Evolutionary conservation across 2,797 vertebrate genomes (phyloP).

Genomic region (Octomys mimax): DNA sequence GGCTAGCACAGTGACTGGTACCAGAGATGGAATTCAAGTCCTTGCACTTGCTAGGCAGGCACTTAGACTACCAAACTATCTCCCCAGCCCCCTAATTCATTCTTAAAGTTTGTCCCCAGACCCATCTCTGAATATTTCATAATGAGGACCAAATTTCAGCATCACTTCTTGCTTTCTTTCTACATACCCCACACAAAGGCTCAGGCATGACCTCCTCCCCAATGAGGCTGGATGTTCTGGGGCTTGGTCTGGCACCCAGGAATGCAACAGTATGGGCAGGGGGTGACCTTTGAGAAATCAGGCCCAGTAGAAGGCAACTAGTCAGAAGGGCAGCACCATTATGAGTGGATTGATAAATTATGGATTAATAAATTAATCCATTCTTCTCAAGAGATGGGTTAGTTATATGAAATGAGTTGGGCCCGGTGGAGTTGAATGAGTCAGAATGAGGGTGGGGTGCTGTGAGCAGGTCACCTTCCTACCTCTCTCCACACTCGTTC

Average conservation of each 20-base stretch:
- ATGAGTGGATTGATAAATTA: not conserved
- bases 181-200: not conserved
- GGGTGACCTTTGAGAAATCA: not conserved
- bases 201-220: not conserved
- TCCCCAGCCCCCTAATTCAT: no score
- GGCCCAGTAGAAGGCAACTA: not conserved
- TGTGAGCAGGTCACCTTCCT: no score
- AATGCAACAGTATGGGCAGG: no score
- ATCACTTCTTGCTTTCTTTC: not conserved
- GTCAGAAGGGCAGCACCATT: not conserved
- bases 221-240: not conserved
- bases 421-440: not conserved
- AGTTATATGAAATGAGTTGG: not conserved
- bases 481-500: not conserved
- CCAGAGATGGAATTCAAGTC: no score
- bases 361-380: not conserved
- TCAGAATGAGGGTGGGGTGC: not conserved
- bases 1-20: no score
- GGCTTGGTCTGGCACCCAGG: not conserved
- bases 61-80: no score
- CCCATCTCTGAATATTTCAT: not conserved
- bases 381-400: no score
- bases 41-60: no score
- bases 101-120: no score
- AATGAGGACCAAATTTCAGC: not conserved